Evolutionary conservation across 2,797 vertebrate species (phyloP).

Genomic region (Pristis pectinata): DNA sequence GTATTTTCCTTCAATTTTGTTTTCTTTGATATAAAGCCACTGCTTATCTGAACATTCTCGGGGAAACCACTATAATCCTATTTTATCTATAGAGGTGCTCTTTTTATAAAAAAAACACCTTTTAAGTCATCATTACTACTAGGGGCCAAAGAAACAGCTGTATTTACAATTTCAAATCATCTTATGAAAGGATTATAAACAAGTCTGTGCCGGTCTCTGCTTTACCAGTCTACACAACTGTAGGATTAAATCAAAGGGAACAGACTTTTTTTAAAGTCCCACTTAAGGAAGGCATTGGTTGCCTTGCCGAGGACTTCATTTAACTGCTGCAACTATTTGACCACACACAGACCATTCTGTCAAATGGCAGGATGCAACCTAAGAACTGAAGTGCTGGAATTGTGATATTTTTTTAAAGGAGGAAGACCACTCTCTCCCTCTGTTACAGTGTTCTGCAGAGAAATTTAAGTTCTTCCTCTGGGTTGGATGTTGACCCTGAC

Average conservation of each 20-base stretch:
- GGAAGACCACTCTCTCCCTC: not conserved
- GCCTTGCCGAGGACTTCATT: conserved; percentile 26
- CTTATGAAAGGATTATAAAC: conserved; percentile 38
- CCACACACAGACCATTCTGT: conserved; percentile 52
- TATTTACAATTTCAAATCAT: conserved; percentile 39
- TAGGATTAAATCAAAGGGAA: conserved; percentile 51
- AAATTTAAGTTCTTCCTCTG: not conserved
- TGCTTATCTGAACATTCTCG: conserved; percentile 30
- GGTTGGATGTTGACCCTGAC: not conserved
- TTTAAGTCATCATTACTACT: conserved; percentile 52
- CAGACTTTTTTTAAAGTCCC: conserved; percentile 51
- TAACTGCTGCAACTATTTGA: conserved; percentile 42
- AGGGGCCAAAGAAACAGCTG: conserved; percentile 50
- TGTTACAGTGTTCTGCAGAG: not conserved
- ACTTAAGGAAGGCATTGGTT: conserved; percentile 48
- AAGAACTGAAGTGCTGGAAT: not conserved
- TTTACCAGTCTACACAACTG: conserved; percentile 48
- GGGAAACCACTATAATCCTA: conserved; percentile 31
- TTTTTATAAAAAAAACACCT: conserved; percentile 7
- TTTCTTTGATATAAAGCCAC: conserved; percentile 34
- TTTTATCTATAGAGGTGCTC: conserved; percentile 31
- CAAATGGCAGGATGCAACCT: conserved; percentile 45
- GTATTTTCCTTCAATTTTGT: conserved; percentile 24
- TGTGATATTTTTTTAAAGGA: not conserved
- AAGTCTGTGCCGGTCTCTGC: conserved; percentile 49